phyloP scores from a whole-genome alignment of 2,888 invertebrate genomes.

The Papilio gigon region DNA sequence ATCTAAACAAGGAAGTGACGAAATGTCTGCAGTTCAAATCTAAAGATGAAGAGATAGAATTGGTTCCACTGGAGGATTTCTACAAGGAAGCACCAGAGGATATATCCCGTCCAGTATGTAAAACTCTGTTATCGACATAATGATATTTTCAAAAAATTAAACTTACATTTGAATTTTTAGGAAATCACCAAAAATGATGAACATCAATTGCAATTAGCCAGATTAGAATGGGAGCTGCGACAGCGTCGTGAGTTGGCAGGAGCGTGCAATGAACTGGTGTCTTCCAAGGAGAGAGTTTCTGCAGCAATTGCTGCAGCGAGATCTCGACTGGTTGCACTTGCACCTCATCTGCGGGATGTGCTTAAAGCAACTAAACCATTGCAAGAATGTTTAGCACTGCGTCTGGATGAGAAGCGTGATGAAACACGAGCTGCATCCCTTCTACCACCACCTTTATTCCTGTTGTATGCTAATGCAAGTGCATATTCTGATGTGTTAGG shows the following conservation, averaged over 20 bases:
- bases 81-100: slow-evolving; percentile 88
- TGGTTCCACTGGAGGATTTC: slow-evolving; percentile 93
- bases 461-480: slow-evolving; percentile 92
- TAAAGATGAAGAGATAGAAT: slow-evolving; percentile 95
- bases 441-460: slow-evolving; percentile 91
- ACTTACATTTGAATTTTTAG: slow-evolving; percentile 61
- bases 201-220: slow-evolving; percentile 91
- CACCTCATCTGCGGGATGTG: slow-evolving; percentile 86
- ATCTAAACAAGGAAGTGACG: slow-evolving; percentile 96
- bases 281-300: slow-evolving; percentile 89
- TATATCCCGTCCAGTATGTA: slow-evolving; percentile 85
- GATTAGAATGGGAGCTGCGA: slow-evolving; percentile 95
- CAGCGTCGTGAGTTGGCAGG: slow-evolving; percentile 92
- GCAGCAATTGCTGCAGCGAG: slow-evolving; percentile 89
- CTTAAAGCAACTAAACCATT: slow-evolving; percentile 91
- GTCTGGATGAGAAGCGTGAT: slow-evolving; percentile 89
- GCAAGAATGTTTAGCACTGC: slow-evolving; percentile 92
- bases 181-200: slow-evolving; percentile 85
- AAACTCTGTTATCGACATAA: not conserved
- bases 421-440: slow-evolving; percentile 89
- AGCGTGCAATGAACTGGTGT: slow-evolving; percentile 88
- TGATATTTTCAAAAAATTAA: not conserved
- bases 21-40: slow-evolving; percentile 97
- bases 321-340: slow-evolving; percentile 89
- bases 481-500: slow-evolving; percentile 91